Base-by-base conservation (phyloP, 2,888 invertebrate species). In the Stomorhina lunata region DNA sequence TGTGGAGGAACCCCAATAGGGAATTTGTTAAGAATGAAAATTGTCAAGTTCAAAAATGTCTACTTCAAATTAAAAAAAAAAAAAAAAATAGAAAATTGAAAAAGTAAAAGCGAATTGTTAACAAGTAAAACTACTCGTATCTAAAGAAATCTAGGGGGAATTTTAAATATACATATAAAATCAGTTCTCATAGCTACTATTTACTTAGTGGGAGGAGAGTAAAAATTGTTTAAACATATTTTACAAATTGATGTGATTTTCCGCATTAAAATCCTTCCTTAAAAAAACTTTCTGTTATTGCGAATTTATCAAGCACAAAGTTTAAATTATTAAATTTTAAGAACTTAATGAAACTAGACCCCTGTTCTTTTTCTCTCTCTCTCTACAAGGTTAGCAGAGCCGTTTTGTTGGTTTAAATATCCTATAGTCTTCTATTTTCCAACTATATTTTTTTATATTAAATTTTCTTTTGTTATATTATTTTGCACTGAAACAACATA, bases 391-490 rank as follows among this genome's bases (percentile, higher is more conserved):
- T 68, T 68, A 50, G 59, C 12, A 59, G 59, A 15, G 40, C 29
- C n/a, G n/a, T n/a, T n/a, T n/a, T 77, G 65, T 79, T 78, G n/a
- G 45, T 57, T 78, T 57, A 65, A 65, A 37, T 37, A 57, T 55
- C 10, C 43, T 43, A 6, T 12, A n/a, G n/a, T n/a, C 27, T 34
- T 10, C 17, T 37, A 1, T 12, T 37, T 48, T 61, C 61, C 17
- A 22, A 59, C 27, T 68, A 5, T 43, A 29, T 43, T 48, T 71
- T 76, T 59, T 69, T 32, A 48, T 78, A 78, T 78, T 75, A 69
- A 73, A 78, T 69, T 81, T 69, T 68, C 73, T 69, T 78, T 78
- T 78, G 81, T 81, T 69, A 40, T 22, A 68, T 63, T 34, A 55
- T 73, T 73, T 73, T 55, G 12, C 12, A 65, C 63, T 9, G 50